Conservation (phyloP, 2,888 invertebrate genomes). For the Caenorhabditis plicata region DNA sequence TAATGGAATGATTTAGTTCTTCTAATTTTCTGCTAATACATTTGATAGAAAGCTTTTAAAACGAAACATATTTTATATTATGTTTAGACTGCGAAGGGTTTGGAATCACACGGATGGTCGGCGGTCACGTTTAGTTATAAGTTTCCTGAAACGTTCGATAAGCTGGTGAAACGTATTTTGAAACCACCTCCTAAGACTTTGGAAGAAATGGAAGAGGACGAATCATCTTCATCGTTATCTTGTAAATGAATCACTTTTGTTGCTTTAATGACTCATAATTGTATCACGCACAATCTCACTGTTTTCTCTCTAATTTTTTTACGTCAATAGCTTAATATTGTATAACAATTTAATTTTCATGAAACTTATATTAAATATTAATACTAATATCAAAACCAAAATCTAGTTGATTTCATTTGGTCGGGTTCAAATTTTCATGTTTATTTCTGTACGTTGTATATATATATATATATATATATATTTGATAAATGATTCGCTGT, state of each 20-base stretch:
- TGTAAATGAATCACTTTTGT: too few species aligned
- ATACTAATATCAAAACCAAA: too few species aligned
- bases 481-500: too few species aligned
- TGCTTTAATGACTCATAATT: too few species aligned
- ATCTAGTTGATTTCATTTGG: too few species aligned
- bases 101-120: conserved; percentile 12
- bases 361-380: too few species aligned
- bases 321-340: conserved; percentile 5
- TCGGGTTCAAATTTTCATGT: too few species aligned
- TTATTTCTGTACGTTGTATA: too few species aligned
- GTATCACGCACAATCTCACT: neutral
- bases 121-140: conserved; percentile 12
- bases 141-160: conserved; percentile 11
- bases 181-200: neutral
- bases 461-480: too few species aligned
- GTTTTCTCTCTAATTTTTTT: neutral
- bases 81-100: neutral
- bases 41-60: conserved; percentile 1
- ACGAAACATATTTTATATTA: neutral
- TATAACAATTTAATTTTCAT: too few species aligned
- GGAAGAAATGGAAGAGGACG: conserved; percentile 1
- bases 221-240: neutral
- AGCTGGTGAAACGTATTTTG: conserved; percentile 3
- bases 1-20: neutral
- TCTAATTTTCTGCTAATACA: neutral